These are phyloP conservation scores for Novumbra hubbsi DNA, from an alignment of 2,797 vertebrate species.

Conservation along the genomic window DNA sequence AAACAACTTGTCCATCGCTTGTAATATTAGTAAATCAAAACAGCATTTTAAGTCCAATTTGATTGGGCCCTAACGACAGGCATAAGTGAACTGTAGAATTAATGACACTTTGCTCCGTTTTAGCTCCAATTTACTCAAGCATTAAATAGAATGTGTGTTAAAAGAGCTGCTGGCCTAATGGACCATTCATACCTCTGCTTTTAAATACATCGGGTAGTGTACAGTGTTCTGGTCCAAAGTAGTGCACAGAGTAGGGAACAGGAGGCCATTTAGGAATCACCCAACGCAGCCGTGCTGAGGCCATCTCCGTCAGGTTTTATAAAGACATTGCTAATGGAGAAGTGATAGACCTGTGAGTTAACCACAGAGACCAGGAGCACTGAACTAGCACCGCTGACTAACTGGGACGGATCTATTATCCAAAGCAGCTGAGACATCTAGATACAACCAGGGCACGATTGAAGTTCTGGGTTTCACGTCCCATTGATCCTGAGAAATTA, in stretches of 20 bases:
- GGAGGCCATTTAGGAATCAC: background rate
- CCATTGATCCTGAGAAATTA: background rate
- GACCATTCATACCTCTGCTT: conserved; percentile 55
- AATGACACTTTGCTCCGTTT: conserved; percentile 38
- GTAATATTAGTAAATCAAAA: conserved; percentile 3
- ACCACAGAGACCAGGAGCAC: background rate
- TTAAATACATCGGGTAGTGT: conserved; percentile 7
- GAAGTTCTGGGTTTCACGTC: background rate
- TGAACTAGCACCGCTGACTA: background rate
- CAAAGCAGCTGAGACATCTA: background rate
- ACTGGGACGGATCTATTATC: background rate
- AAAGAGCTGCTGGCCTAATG: conserved; percentile 53
- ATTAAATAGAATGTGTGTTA: conserved; percentile 44
- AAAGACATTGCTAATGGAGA: conserved; percentile 46
- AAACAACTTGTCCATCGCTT: conserved; percentile 1
- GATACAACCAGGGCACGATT: background rate
- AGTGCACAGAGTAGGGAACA: background rate
- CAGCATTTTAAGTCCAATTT: conserved; percentile 26
- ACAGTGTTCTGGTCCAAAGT: background rate
- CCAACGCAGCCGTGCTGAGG: conserved; percentile 30
- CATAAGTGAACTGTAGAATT: conserved; percentile 37
- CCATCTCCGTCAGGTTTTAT: conserved; percentile 51
- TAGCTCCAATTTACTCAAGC: conserved; percentile 43
- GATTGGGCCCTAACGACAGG: conserved; percentile 39
- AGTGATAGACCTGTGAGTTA: conserved; percentile 32